phyloP scores from a whole-genome alignment of 2,113 vertebrate genomes.

The Chauna torquata region DNA sequence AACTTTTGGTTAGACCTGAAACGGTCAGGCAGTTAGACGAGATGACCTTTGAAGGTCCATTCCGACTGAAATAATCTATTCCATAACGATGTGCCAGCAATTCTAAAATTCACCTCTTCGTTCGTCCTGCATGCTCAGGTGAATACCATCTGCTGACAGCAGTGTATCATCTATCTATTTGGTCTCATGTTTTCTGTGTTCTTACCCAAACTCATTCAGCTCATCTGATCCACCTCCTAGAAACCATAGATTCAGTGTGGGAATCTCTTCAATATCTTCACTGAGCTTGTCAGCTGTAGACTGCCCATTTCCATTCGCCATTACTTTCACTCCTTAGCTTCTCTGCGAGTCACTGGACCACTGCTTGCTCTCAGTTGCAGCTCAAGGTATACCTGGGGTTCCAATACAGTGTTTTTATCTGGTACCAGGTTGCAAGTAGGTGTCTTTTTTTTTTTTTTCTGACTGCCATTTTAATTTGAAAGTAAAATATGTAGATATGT shows the following conservation, averaged over 20 bases:
- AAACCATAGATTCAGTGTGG: neutral
- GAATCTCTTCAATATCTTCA: neutral
- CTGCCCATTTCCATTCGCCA: neutral
- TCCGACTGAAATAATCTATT: neutral
- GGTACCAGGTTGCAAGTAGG: neutral
- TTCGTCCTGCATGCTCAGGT: neutral
- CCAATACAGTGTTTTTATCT: neutral
- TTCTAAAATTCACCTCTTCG: neutral
- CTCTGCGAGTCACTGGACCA: neutral
- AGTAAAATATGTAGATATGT: neutral
- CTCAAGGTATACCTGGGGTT: neutral
- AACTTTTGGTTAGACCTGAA: neutral
- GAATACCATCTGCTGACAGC: neutral
- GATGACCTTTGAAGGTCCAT: neutral
- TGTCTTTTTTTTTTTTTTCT: neutral
- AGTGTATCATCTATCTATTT: accelerated
- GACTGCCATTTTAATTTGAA: neutral
- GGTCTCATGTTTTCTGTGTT: neutral
- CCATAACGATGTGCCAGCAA: neutral
- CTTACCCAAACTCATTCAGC: neutral
- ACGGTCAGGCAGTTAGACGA: neutral
- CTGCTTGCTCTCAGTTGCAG: neutral
- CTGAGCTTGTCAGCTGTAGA: neutral
- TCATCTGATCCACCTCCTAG: neutral
- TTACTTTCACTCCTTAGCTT: neutral